phyloP scores from a whole-genome alignment of 2,888 invertebrate genomes.

The Marasmarcha lunaedactyla region DNA sequence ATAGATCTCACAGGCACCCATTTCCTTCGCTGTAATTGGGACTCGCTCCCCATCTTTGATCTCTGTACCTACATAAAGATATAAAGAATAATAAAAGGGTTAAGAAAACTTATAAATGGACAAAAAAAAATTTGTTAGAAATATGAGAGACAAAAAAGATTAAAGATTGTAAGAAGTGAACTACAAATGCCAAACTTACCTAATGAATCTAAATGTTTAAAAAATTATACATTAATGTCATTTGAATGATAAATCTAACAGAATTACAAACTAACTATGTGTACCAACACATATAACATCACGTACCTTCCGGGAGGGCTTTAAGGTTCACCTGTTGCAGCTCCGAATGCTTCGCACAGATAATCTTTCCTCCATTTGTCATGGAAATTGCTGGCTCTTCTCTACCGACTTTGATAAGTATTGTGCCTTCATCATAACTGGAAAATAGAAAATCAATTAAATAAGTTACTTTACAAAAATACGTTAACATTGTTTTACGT shows the following conservation, averaged over 20 bases:
- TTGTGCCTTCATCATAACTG: slow-evolving; percentile 95
- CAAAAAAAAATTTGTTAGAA: too few relatives aligned
- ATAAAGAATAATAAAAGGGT: background rate
- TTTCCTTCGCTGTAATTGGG: slow-evolving; percentile 95
- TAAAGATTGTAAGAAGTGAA: too few relatives aligned
- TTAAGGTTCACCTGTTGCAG: slow-evolving; percentile 97
- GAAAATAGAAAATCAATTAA: slow-evolving; percentile 7
- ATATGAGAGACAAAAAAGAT: too few relatives aligned
- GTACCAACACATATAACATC: too few relatives aligned
- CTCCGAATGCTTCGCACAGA: slow-evolving; percentile 99
- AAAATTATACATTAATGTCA: too few relatives aligned
- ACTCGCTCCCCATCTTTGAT: slow-evolving; percentile 93
- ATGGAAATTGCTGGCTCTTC: slow-evolving; percentile 99
- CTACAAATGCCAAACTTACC: too few relatives aligned
- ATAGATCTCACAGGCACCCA: slow-evolving; percentile 99
- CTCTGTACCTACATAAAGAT: slow-evolving; percentile 61
- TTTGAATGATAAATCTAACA: too few relatives aligned
- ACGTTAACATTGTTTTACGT: too few relatives aligned
- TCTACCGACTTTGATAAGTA: slow-evolving; percentile 95
- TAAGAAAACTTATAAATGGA: too few relatives aligned
- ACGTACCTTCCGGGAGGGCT: slow-evolving; percentile 80
- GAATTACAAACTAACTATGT: too few relatives aligned
- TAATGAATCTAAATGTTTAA: too few relatives aligned
- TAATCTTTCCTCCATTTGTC: slow-evolving; percentile 98
- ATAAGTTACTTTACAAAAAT: too few relatives aligned